These are phyloP conservation scores for Spilarctia lutea DNA, from an alignment of 2,888 invertebrate genomes.

Conservation along the genomic window DNA sequence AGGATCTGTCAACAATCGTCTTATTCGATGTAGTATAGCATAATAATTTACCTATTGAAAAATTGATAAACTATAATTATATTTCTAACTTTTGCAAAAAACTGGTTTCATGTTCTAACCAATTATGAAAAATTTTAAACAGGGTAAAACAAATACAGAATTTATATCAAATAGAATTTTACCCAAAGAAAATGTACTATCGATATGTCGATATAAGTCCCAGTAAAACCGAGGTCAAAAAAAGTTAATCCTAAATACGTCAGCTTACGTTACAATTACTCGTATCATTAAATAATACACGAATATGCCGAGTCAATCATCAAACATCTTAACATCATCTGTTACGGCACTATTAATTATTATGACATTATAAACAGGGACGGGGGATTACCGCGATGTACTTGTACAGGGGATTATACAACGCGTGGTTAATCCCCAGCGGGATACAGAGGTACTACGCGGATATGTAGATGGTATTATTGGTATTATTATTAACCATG, in stretches of 20 bases:
- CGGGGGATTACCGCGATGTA: conserved; percentile 24
- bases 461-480: conserved; percentile 10
- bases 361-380: conserved; percentile 20
- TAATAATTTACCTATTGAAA: neutral
- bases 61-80: neutral
- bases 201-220: too few relatives aligned
- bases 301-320: conserved; percentile 3
- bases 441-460: conserved; percentile 23
- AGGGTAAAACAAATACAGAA: too few relatives aligned
- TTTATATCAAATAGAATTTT: too few relatives aligned
- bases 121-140: neutral
- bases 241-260: neutral
- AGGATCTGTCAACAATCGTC: neutral
- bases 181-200: neutral
- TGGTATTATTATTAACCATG: conserved; percentile 14
- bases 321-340: conserved; percentile 11
- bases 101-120: neutral
- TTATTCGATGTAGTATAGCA: neutral
- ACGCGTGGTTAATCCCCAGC: conserved; percentile 16
- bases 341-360: conserved; percentile 22
- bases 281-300: neutral
- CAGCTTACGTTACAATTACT: neutral
- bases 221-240: neutral
- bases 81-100: too few relatives aligned
- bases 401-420: conserved; percentile 27